phyloP scores from a whole-genome alignment of 2,888 invertebrate genomes.

The Andrena minutula region DNA sequence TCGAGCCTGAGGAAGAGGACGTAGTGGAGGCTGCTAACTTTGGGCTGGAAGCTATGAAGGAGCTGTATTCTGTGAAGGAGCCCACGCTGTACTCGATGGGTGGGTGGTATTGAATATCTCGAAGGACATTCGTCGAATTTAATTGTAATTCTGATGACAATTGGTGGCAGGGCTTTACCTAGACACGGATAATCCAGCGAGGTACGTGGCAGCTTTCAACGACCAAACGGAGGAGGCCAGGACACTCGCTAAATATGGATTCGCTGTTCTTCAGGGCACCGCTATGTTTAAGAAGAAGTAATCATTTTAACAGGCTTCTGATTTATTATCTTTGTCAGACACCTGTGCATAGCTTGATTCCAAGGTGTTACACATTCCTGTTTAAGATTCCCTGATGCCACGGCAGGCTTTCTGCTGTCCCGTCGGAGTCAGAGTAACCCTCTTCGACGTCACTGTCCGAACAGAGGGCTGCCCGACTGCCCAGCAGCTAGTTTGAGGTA shows the following conservation, averaged over 20 bases:
- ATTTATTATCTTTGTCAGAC: too few species aligned
- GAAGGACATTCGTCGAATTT: constrained; percentile 1
- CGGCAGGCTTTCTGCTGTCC: constrained; percentile 69
- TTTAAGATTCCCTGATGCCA: constrained; percentile 74
- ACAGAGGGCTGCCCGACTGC: constrained; percentile 89
- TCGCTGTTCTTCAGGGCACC: constrained; percentile 89
- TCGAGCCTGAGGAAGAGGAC: constrained; percentile 81
- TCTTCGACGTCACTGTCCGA: constrained; percentile 89
- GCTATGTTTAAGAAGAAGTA: constrained; percentile 88
- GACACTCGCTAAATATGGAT: constrained; percentile 88
- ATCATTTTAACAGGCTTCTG: too few species aligned
- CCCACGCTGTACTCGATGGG: constrained; percentile 88
- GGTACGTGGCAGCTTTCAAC: constrained; percentile 90
- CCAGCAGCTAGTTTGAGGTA: constrained; percentile 89
- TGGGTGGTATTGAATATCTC: constrained; percentile 72
- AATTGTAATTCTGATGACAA: constrained; percentile 21
- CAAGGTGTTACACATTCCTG: background rate
- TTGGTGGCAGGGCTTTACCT: constrained; percentile 88
- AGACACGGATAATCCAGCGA: constrained; percentile 88
- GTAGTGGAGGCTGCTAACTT: constrained; percentile 89
- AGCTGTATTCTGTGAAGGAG: constrained; percentile 88
- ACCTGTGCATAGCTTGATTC: background rate
- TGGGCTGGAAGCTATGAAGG: constrained; percentile 89
- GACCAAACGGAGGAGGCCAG: constrained; percentile 88
- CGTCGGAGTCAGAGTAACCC: constrained; percentile 81